These are phyloP conservation scores for Philotrypesis tridentata DNA, from an alignment of 1,140 invertebrate genomes.

Conservation along the genomic window DNA sequence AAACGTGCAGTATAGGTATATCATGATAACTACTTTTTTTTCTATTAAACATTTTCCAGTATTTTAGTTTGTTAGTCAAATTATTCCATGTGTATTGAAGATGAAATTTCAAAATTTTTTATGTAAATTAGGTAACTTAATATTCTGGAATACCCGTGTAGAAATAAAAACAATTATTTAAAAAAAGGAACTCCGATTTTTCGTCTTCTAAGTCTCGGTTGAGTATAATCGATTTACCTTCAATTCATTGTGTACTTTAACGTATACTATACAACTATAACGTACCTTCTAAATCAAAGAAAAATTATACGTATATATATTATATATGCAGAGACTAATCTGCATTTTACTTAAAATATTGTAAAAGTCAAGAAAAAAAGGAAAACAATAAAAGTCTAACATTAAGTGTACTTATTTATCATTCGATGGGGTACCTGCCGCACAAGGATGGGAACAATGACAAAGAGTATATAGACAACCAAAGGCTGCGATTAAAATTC, in stretches of 20 bases:
- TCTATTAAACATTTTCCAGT: too few relatives aligned
- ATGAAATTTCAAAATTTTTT: too few relatives aligned
- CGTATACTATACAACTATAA: slow-evolving; percentile 32
- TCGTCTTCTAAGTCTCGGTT: slow-evolving; percentile 26
- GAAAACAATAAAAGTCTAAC: slow-evolving; percentile 35
- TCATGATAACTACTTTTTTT: too few relatives aligned
- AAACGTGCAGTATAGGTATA: too few relatives aligned
- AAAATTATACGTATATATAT: neutral
- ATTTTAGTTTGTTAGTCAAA: too few relatives aligned
- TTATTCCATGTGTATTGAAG: too few relatives aligned
- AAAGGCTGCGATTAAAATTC: slow-evolving; percentile 20
- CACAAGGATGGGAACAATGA: neutral
- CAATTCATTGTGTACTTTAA: slow-evolving; percentile 15
- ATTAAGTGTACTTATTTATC: slow-evolving; percentile 8
- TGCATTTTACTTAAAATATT: slow-evolving; percentile 1
- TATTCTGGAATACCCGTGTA: too few relatives aligned
- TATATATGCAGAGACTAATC: neutral
- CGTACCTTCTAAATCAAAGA: slow-evolving; percentile 26
- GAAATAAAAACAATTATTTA: too few relatives aligned
- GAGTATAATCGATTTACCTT: neutral
- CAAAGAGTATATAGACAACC: neutral
- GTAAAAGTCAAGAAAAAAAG: slow-evolving; percentile 4
- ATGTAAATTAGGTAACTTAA: too few relatives aligned
- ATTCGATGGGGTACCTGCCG: neutral
- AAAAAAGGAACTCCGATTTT: slow-evolving; percentile 36